These are phyloP conservation scores for Aethina tumida DNA, from an alignment of 1,140 invertebrate species.

Conservation along the genomic window DNA sequence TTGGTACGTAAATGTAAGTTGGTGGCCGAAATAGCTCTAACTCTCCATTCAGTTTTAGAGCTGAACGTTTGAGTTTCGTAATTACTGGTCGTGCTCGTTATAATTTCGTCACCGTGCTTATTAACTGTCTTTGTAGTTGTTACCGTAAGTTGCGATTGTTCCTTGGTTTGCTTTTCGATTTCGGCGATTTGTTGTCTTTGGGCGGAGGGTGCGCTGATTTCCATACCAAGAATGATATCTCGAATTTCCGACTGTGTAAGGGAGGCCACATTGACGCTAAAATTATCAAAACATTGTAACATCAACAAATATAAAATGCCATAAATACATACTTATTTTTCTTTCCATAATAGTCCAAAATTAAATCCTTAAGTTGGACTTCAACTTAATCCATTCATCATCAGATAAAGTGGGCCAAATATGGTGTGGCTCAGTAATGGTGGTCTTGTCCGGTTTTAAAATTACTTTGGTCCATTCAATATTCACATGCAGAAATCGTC, in stretches of 20 bases:
- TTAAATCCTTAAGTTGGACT: constrained; percentile 95
- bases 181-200: constrained; percentile 99
- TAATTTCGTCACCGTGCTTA: constrained; percentile 99
- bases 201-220: constrained; percentile 97
- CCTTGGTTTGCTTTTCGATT: constrained; percentile 99
- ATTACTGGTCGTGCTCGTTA: constrained; percentile 96
- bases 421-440: constrained; percentile 97
- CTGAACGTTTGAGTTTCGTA: constrained; percentile 98
- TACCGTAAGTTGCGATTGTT: constrained; percentile 95
- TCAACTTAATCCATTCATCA: constrained; percentile 99
- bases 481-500: constrained; percentile 96
- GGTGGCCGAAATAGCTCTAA: constrained; percentile 95
- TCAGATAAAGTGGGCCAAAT: constrained; percentile 97
- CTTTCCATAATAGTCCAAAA: constrained; percentile 98
- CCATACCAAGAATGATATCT: constrained; percentile 99
- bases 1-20: constrained; percentile 97
- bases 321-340: constrained; percentile 74
- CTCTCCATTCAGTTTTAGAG: constrained; percentile 97
- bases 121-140: constrained; percentile 97
- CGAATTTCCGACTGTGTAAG: constrained; percentile 98
- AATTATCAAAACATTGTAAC: constrained; percentile 16
- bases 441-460: constrained; percentile 97
- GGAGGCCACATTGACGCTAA: constrained; percentile 92
- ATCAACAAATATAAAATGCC: neutral
- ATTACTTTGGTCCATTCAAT: constrained; percentile 98